phyloP scores from a whole-genome alignment of 2,113 vertebrate species.

The Cyanoliseus patagonus region DNA sequence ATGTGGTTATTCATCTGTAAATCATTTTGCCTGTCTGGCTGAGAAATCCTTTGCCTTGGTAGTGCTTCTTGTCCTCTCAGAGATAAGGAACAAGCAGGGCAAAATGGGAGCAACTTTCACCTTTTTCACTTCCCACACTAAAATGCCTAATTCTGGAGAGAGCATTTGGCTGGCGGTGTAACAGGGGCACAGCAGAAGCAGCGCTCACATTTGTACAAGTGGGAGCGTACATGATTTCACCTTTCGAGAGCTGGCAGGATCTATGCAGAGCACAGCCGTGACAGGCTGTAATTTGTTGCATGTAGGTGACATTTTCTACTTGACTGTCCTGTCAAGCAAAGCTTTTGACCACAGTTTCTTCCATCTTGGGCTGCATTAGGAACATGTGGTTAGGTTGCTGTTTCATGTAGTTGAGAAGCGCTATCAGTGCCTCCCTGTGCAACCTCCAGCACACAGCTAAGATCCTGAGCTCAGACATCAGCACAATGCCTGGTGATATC shows the following conservation, averaged over 20 bases:
- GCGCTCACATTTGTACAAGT: not conserved
- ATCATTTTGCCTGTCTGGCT: not conserved
- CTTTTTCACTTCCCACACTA: not conserved
- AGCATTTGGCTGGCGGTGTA: not conserved
- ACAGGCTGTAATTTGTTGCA: not conserved
- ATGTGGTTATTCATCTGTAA: constrained; percentile 22
- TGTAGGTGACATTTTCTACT: not conserved
- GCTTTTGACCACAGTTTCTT: not conserved
- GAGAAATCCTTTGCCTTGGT: not conserved
- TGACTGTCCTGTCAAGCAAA: not conserved
- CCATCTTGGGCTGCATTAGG: not conserved
- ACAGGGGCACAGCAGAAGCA: not conserved
- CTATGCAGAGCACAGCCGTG: fast-evolving
- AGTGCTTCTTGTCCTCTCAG: not conserved
- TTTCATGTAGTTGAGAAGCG: fast-evolving
- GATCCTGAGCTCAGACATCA: not conserved
- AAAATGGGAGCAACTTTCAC: not conserved
- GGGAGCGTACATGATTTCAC: not conserved
- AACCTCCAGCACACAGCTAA: not conserved
- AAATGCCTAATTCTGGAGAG: not conserved
- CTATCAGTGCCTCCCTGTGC: not conserved
- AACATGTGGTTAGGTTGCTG: not conserved
- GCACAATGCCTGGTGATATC: fast-evolving
- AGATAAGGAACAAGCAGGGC: not conserved
- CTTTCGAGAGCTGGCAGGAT: not conserved